Conservation (phyloP, 1,140 invertebrate species). For the Drosophila subpulchrella region DNA sequence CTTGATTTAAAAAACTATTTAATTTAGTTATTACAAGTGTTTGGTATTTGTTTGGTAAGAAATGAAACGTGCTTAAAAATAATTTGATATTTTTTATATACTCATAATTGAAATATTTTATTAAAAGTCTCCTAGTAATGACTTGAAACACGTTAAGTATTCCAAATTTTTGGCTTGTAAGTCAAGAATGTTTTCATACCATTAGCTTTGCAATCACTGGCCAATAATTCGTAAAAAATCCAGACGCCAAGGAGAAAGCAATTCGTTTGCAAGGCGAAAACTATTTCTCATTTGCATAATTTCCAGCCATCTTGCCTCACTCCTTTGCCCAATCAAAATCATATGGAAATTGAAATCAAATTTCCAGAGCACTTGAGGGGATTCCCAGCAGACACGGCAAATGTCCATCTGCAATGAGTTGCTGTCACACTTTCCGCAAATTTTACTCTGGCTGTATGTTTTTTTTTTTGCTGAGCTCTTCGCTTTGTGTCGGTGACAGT, state of each 20-base stretch:
- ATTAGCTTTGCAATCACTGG: slow-evolving; percentile 28
- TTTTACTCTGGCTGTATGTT: slow-evolving; percentile 13
- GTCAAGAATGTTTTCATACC: background rate
- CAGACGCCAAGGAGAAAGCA: background rate
- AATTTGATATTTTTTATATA: too few species aligned
- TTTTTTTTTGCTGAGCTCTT: background rate
- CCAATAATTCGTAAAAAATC: slow-evolving; percentile 12
- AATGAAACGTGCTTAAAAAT: too few species aligned
- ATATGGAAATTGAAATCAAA: slow-evolving; percentile 81
- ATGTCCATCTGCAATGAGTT: slow-evolving; percentile 58
- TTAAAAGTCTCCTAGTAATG: too few species aligned
- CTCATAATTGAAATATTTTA: too few species aligned
- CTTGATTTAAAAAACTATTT: too few species aligned
- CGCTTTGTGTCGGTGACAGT: slow-evolving; percentile 58
- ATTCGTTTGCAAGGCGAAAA: slow-evolving; percentile 13
- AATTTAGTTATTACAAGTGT: too few species aligned
- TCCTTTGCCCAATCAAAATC: slow-evolving; percentile 43
- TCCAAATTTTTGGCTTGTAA: background rate
- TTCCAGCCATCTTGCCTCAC: slow-evolving; percentile 13
- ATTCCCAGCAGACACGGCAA: slow-evolving; percentile 35
- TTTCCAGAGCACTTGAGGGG: slow-evolving; percentile 68
- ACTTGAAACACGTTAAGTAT: background rate
- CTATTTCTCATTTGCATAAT: slow-evolving; percentile 43
- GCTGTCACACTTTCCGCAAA: slow-evolving; percentile 55
- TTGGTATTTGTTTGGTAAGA: too few species aligned